Evolutionary conservation across 2,113 vertebrate species (phyloP).

Genomic region (Actenoides lindsayi): DNA sequence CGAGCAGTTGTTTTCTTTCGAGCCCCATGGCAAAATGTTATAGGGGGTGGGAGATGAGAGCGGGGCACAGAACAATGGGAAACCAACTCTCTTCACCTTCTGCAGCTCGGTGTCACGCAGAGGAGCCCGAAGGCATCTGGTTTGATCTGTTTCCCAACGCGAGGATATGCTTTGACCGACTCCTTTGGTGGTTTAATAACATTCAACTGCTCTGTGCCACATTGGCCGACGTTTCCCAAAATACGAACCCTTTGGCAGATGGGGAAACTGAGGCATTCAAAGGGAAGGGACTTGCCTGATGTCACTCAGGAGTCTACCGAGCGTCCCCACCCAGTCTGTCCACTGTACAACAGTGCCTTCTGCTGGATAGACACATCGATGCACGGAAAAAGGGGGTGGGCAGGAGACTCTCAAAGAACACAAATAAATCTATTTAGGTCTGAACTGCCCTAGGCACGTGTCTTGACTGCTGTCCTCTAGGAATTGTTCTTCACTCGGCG

Average conservation of each 20-base stretch:
- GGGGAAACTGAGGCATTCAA: slow-evolving; percentile 41
- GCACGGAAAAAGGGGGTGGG: neutral
- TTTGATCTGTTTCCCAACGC: neutral
- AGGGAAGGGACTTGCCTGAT: neutral
- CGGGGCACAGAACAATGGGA: neutral
- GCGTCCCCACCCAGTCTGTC: neutral
- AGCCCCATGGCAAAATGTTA: neutral
- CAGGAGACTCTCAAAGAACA: neutral
- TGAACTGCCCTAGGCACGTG: neutral
- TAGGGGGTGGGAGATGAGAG: neutral
- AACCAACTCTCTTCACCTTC: neutral
- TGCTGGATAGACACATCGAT: neutral
- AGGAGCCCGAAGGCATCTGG: neutral
- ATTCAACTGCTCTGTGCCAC: neutral
- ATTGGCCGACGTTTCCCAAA: fast-evolving
- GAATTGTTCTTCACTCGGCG: neutral
- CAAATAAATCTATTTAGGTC: neutral
- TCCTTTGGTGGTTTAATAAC: neutral
- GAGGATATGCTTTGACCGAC: neutral
- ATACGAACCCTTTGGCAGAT: neutral
- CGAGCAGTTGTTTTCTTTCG: neutral
- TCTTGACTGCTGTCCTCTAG: neutral
- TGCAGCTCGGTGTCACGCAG: neutral
- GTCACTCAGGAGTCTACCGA: neutral
- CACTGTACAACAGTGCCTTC: slow-evolving; percentile 56